Percentiles rank a stretch among this genome's conserved stretches.
Evolutionary conservation across 2,113 vertebrate genomes (phyloP).

Genomic region (Equus quagga): DNA sequence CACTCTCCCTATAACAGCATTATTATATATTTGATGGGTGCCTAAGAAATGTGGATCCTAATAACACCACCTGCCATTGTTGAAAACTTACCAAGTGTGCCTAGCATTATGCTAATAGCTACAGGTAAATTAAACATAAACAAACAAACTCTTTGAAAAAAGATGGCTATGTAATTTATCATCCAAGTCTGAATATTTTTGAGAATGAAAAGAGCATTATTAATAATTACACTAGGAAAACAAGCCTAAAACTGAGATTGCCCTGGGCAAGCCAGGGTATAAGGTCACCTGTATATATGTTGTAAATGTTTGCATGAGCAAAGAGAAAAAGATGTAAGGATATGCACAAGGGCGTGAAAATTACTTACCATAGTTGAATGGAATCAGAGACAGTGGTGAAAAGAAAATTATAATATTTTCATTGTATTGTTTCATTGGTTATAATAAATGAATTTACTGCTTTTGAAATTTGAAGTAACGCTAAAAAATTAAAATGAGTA

Average conservation of each 20-base stretch:
- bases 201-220: not conserved
- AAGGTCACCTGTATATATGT: not conserved
- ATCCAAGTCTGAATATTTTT: not conserved
- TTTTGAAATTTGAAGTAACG: slow-evolving; percentile 42
- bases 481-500: slow-evolving; percentile 19
- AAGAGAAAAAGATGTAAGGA: not conserved
- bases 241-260: not conserved
- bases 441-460: not conserved
- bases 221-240: not conserved
- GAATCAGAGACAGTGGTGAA: not conserved
- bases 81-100: not conserved
- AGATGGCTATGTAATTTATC: not conserved
- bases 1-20: not conserved
- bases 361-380: not conserved
- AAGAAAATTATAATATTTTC: not conserved
- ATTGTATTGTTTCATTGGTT: not conserved
- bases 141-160: not conserved
- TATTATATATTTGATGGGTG: not conserved
- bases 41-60: not conserved
- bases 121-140: not conserved
- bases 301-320: not conserved
- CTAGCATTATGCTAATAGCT: not conserved
- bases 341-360: not conserved
- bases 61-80: not conserved
- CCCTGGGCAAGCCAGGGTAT: not conserved